Conservation (phyloP, 2,888 invertebrate genomes). For the Alviniconcha strummeri region DNA sequence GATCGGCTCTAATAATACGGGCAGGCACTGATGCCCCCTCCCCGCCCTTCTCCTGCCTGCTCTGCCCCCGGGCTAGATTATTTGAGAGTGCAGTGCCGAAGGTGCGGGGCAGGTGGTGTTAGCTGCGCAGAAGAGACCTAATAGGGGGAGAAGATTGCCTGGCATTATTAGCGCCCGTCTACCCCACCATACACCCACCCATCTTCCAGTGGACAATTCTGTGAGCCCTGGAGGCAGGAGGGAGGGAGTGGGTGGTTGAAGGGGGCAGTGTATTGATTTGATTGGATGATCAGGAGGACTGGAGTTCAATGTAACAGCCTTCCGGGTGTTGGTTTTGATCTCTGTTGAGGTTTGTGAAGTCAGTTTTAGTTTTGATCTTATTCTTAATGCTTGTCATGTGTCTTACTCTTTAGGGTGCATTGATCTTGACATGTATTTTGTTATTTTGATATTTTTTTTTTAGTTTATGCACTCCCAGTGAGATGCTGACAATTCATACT, state of each 20-base stretch:
- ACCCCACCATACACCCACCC: background rate
- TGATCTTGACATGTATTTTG: no score
- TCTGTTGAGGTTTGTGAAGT: no score
- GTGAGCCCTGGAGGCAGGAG: background rate
- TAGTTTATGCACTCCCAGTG: no score
- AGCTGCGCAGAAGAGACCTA: conserved; percentile 11
- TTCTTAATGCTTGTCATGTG: no score
- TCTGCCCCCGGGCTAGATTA: background rate
- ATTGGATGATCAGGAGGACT: no score
- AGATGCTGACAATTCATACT: no score
- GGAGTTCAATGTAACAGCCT: no score
- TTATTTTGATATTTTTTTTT: no score
- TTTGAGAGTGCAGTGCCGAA: background rate
- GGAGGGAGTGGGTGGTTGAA: background rate
- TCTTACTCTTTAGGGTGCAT: no score
- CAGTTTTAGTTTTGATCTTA: no score
- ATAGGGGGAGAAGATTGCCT: conserved; percentile 1
- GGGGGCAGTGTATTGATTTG: no score
- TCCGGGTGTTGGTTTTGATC: no score
- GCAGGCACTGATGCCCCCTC: background rate
- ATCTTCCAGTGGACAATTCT: background rate
- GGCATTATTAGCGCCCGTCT: conserved; percentile 14
- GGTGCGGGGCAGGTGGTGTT: conserved; percentile 21
- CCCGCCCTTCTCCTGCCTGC: background rate
- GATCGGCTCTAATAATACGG: conserved; percentile 15